A percentile compares a stretch with the other conserved stretches of the same genome.
Conservation (phyloP, 2,113 vertebrate species). For the Ophthalmolycus amberensis region DNA sequence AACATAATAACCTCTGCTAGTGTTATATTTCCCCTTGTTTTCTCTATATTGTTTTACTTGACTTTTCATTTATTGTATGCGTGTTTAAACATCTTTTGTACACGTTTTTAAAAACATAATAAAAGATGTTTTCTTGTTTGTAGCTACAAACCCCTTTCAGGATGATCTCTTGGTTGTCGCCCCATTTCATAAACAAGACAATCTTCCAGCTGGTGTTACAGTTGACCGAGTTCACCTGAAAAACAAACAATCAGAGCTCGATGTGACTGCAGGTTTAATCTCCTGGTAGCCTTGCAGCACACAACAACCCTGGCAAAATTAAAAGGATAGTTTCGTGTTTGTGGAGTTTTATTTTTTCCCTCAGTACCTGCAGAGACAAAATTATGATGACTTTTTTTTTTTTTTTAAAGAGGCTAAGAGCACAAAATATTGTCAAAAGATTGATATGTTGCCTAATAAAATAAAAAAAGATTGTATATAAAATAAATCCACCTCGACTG, state of each 20-base stretch:
- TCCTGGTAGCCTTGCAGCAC: not conserved
- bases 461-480: not conserved
- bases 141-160: slow-evolving; percentile 91
- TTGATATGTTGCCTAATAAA: not conserved
- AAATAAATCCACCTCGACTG: not conserved
- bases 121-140: not conserved
- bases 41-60: not conserved
- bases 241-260: slow-evolving; percentile 38
- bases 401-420: not conserved
- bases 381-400: not conserved
- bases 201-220: slow-evolving; percentile 99
- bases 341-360: not conserved
- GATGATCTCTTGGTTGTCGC: slow-evolving; percentile 96
- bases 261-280: slow-evolving; percentile 2
- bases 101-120: not conserved
- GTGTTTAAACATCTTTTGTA: not conserved
- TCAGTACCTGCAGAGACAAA: not conserved
- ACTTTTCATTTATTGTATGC: not conserved
- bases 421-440: not conserved
- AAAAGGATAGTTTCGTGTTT: not conserved
- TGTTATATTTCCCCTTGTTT: not conserved
- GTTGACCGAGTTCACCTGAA: slow-evolving; percentile 97
- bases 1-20: not conserved
- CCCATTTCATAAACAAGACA: slow-evolving; percentile 99
- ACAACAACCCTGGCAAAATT: not conserved